Conservation (phyloP, 2,888 invertebrate species). For the Melitaea athalia region DNA sequence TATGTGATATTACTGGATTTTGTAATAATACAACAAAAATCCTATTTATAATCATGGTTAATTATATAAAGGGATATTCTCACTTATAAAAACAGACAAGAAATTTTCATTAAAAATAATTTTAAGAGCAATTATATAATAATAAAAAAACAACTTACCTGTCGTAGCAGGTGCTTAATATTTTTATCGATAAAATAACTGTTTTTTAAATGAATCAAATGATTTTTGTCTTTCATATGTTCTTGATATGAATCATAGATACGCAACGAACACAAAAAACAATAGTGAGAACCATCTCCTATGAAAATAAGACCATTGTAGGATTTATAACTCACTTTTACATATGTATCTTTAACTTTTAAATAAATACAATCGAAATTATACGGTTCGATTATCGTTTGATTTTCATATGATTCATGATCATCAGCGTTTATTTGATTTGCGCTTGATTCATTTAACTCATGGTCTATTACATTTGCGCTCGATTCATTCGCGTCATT, state of each 20-base stretch:
- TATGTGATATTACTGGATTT: too few species aligned
- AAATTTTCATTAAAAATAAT: too few species aligned
- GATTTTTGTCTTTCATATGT: constrained; percentile 38
- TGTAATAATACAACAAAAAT: too few species aligned
- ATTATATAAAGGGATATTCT: too few species aligned
- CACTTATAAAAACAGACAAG: too few species aligned
- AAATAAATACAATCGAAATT: constrained; percentile 44
- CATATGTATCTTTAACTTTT: constrained; percentile 41
- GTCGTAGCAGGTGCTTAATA: constrained; percentile 49
- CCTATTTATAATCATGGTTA: too few species aligned
- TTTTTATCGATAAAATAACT: constrained; percentile 48
- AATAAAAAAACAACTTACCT: constrained; percentile 45
- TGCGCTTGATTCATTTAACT: neutral
- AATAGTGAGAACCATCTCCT: constrained; percentile 43
- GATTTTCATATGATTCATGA: neutral
- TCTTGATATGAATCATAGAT: constrained; percentile 20
- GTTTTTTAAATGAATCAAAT: constrained; percentile 42
- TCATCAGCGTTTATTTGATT: neutral
- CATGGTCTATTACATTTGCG: too few species aligned
- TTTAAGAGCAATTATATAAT: too few species aligned
- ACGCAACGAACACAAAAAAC: constrained; percentile 37
- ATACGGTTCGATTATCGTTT: constrained; percentile 10
- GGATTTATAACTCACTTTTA: constrained; percentile 38
- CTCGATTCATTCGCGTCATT: too few species aligned
- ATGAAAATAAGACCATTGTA: constrained; percentile 42